Percentiles rank a stretch among this genome's conserved stretches.
Evolutionary conservation across 2,888 invertebrate genomes (phyloP).

Genomic region (Ichneumoninae sp.): DNA sequence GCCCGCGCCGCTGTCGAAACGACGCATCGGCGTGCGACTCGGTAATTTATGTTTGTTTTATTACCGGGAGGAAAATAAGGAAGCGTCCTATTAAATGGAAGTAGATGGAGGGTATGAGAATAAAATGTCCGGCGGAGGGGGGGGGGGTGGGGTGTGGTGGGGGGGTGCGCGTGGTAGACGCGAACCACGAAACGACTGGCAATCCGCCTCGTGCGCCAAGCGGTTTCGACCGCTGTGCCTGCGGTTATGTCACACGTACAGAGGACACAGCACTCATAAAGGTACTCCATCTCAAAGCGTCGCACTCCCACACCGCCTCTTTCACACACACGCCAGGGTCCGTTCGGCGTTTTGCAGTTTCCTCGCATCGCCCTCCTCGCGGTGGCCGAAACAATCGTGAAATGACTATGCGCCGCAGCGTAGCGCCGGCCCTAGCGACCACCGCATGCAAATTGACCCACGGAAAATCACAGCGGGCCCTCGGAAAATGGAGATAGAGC

Average conservation of each 20-base stretch:
- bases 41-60: slow-evolving; percentile 82
- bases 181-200: slow-evolving; percentile 38
- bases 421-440: slow-evolving; percentile 45
- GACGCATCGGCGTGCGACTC: slow-evolving; percentile 74
- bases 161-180: slow-evolving; percentile 18
- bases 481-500: slow-evolving; percentile 27
- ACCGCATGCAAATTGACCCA: slow-evolving; percentile 39
- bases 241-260: slow-evolving; percentile 44
- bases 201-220: slow-evolving; percentile 32
- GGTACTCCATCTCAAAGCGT: slow-evolving; percentile 28
- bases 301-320: neutral
- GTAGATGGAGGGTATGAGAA: slow-evolving; percentile 39
- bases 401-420: slow-evolving; percentile 30
- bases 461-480: slow-evolving; percentile 32
- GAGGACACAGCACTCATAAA: slow-evolving; percentile 34
- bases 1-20: slow-evolving; percentile 45
- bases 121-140: neutral
- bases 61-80: slow-evolving; percentile 79
- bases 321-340: neutral
- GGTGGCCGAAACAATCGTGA: slow-evolving; percentile 39
- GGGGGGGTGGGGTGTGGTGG: slow-evolving; percentile 3
- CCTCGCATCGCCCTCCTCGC: neutral
- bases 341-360: slow-evolving; percentile 14
- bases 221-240: slow-evolving; percentile 43
- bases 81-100: slow-evolving; percentile 81